A percentile compares a stretch with the other conserved stretches of the same genome.
Conservation (phyloP, 2,888 invertebrate species). For the Limnephilus marmoratus region DNA sequence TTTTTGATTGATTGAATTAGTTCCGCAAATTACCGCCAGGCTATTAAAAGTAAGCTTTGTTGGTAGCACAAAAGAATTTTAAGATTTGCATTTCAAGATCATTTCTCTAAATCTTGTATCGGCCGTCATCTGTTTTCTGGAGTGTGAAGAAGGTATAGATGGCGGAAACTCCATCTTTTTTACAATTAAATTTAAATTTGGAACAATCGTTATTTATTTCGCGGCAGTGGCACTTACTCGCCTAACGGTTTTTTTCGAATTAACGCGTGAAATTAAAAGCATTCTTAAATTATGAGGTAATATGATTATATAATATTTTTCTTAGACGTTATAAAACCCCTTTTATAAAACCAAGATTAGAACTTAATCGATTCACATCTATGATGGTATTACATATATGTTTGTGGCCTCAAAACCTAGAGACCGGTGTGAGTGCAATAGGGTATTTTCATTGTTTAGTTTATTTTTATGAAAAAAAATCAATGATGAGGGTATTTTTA, state of each 20-base stretch:
- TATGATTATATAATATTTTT: no score
- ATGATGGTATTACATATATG: no score
- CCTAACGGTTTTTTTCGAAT: background rate
- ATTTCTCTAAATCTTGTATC: conserved; percentile 2
- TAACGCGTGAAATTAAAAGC: background rate
- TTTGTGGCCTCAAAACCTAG: no score
- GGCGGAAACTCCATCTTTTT: background rate
- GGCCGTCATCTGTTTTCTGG: conserved; percentile 4
- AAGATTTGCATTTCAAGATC: conserved; percentile 17
- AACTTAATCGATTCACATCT: no score
- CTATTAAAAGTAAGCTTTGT: conserved; percentile 8
- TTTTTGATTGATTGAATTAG: background rate
- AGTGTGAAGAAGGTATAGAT: background rate
- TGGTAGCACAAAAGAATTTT: background rate
- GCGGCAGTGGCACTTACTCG: background rate
- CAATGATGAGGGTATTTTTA: no score
- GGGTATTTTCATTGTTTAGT: no score
- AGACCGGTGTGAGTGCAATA: no score
- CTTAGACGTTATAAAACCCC: no score
- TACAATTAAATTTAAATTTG: background rate
- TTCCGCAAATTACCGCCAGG: no score
- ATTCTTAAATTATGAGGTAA: conserved; percentile 14
- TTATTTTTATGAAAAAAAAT: no score
- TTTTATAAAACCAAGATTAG: no score
- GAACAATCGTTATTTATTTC: background rate